Evolutionary conservation across 1,140 invertebrate genomes (phyloP).

Genomic region (Aphelenchoides fujianensis): DNA sequence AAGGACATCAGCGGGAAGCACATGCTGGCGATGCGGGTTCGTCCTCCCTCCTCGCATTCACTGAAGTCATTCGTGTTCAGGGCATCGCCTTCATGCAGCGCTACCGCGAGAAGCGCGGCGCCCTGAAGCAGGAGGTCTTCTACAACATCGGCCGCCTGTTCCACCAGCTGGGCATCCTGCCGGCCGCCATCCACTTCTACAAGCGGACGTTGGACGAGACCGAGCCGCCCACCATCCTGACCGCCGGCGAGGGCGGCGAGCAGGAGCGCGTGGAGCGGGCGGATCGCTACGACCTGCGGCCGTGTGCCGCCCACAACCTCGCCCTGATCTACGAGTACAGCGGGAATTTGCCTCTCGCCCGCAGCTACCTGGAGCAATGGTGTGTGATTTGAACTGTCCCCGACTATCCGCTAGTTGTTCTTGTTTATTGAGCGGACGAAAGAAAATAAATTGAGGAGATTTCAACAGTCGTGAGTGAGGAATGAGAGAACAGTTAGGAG

Average conservation of each 20-base stretch:
- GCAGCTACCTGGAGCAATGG: conserved; percentile 62
- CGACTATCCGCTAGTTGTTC: too few species aligned
- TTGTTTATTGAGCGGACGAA: too few species aligned
- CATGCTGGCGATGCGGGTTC: conserved; percentile 52
- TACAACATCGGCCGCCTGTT: conserved; percentile 60
- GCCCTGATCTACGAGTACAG: conserved; percentile 63
- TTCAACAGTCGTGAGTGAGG: neutral
- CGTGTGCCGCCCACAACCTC: conserved; percentile 64
- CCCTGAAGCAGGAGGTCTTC: conserved; percentile 45
- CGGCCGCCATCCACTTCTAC: conserved; percentile 55
- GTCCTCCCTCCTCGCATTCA: conserved; percentile 25
- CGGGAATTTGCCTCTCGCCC: conserved; percentile 62
- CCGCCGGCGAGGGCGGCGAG: conserved; percentile 34
- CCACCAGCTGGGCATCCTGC: conserved; percentile 56
- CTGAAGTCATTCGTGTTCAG: conserved; percentile 32
- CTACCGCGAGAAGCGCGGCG: conserved; percentile 42
- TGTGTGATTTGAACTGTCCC: conserved; percentile 63
- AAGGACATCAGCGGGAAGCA: conserved; percentile 59
- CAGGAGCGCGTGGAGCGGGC: conserved; percentile 27
- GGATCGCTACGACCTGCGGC: conserved; percentile 50
- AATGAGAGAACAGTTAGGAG: neutral
- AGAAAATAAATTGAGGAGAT: neutral
- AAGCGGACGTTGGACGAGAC: conserved; percentile 47
- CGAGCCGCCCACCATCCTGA: conserved; percentile 30
- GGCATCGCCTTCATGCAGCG: conserved; percentile 53